Evolutionary conservation across 2,113 vertebrate species (phyloP).

Genomic region (Hydrolagus affinis): DNA sequence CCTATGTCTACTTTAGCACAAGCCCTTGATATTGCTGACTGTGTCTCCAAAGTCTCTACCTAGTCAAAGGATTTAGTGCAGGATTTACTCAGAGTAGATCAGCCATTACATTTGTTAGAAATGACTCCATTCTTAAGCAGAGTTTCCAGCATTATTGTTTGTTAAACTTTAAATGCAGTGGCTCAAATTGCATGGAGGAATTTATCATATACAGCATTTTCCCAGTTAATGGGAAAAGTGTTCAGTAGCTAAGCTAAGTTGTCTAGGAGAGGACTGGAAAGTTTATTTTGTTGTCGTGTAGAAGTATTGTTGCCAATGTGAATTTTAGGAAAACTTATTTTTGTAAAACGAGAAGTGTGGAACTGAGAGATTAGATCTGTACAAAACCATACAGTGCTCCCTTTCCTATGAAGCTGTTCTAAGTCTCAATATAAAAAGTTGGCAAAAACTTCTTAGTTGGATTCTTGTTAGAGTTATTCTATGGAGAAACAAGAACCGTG

Average conservation of each 20-base stretch:
- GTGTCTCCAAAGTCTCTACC: neutral
- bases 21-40: neutral
- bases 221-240: neutral
- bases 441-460: neutral
- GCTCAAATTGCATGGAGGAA: neutral
- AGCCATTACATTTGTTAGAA: neutral
- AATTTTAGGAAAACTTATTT: slow-evolving; percentile 1
- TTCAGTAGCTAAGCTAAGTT: too few relatives aligned
- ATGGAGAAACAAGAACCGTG: neutral
- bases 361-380: neutral
- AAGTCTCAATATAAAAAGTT: slow-evolving; percentile 4
- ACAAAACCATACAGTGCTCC: neutral
- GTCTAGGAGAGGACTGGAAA: neutral
- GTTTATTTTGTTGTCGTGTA: neutral
- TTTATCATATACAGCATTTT: too few relatives aligned
- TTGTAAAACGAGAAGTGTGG: neutral
- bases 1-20: neutral
- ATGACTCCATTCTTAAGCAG: neutral
- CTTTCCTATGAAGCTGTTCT: neutral
- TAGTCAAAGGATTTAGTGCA: neutral
- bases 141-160: neutral
- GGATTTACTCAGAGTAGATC: neutral
- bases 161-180: neutral
- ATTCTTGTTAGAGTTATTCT: slow-evolving; percentile 9
- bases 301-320: neutral